Base-by-base conservation (phyloP, 2,888 invertebrate species). In the Dioctria linearis region DNA sequence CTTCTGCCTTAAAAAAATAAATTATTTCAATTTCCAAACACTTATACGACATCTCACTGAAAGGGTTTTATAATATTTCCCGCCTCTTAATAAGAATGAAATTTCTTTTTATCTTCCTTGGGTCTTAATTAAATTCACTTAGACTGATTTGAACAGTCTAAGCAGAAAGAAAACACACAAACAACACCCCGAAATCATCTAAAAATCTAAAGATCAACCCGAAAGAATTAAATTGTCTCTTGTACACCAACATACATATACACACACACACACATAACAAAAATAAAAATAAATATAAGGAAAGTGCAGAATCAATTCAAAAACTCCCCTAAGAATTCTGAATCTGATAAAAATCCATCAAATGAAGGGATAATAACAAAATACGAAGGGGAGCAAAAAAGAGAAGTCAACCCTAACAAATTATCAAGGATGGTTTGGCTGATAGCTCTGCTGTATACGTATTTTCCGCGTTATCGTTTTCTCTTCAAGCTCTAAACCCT, bases 341-440 rank as follows among this genome's bases (percentile, higher is more conserved):
- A 69, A 69, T 69, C 69, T 51, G 69, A 51, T 39, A 69, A 51
- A 69, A 49, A 69, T 69, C 51, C 51, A 69, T 69, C 69, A 69
- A 69, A 69, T 51, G 69, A 69, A 69, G 69, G 69, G 69, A 69
- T 51, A 69, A 69, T 69, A 69, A 69, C 69, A 69, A 69, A 69
- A 69, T 39, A 69, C 49, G 37, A 69, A 69, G 39, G 51, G 49
- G 69, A 39, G 51, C 51, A 61, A 4, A 69, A 69, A 69, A 69
- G 69, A 69, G 69, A 69, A 69, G 51, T 69, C 51, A 69, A 69
- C 69, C 49, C 39, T 25, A 69, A 69, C 69, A 69, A 69, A 13
- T 69, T 69, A 69, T 69, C 69, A 69, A 51, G 40, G 61, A 61
- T n/a, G 37, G 61, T 25, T 25, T 25, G 25, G 25, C 25, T 25